Percentiles rank a stretch among this genome's conserved stretches.
Conservation (phyloP, 2,113 vertebrate genomes). For the Gavialis gangeticus region DNA sequence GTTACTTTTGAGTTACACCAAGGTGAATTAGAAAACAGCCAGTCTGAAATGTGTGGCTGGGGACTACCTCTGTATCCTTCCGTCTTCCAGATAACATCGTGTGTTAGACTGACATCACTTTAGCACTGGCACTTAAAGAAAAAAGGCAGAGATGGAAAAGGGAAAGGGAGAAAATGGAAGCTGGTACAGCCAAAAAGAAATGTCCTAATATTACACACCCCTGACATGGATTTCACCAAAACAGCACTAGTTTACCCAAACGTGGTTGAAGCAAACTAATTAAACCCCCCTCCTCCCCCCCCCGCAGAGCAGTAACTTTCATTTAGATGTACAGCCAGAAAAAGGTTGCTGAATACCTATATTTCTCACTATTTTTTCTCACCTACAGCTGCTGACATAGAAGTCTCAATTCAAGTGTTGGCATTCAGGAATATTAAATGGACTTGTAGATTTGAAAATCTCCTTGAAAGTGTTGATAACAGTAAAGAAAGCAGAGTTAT, state of each 20-base stretch:
- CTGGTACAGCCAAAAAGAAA: not conserved
- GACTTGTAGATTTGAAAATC: constrained; percentile 70
- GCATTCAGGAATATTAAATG: constrained; percentile 59
- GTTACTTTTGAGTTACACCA: not conserved
- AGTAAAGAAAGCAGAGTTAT: constrained; percentile 54
- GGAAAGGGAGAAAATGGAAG: not conserved
- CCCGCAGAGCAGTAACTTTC: not conserved
- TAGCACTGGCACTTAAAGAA: not conserved
- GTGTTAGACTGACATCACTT: not conserved
- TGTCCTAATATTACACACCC: not conserved
- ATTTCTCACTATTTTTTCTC: not conserved
- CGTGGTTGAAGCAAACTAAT: not conserved
- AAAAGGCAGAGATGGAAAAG: too few species aligned
- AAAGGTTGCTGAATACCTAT: not conserved
- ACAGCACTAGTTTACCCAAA: constrained; percentile 36
- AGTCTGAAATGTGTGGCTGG: not conserved
- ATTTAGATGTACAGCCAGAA: constrained; percentile 39
- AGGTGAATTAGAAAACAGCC: constrained; percentile 14
- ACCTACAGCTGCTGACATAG: not conserved
- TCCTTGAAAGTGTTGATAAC: constrained; percentile 68
- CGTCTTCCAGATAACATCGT: not conserved
- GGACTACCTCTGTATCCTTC: not conserved
- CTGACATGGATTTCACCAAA: not conserved
- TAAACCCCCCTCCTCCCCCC: not conserved
- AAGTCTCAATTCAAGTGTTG: constrained; percentile 50